Evolutionary conservation across 2,888 invertebrate genomes (phyloP).

Genomic region (Xestoiulus laeticollis): DNA sequence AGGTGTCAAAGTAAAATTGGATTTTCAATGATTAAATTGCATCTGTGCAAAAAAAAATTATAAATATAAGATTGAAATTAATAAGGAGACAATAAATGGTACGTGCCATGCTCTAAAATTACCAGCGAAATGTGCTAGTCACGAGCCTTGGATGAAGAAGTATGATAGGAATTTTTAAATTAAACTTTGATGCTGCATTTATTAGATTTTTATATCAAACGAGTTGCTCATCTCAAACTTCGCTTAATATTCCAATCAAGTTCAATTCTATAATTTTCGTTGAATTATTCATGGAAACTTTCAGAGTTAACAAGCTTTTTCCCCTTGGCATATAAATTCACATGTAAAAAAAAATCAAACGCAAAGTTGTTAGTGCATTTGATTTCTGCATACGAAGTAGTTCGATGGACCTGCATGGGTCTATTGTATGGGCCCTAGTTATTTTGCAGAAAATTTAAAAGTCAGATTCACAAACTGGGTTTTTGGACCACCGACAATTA

Average conservation of each 20-base stretch:
- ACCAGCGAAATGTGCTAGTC: not conserved
- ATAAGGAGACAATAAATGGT: not conserved
- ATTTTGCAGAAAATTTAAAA: not conserved
- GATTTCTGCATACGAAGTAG: not conserved
- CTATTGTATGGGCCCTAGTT: not conserved
- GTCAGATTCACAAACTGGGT: too few species aligned
- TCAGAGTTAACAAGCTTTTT: not conserved
- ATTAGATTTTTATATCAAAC: slow-evolving; percentile 35
- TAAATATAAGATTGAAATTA: not conserved
- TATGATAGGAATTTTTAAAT: slow-evolving; percentile 28
- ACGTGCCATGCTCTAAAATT: not conserved
- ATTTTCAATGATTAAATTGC: not conserved
- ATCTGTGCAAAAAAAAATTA: not conserved
- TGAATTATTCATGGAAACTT: slow-evolving; percentile 1
- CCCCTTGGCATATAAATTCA: not conserved
- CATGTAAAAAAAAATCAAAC: not conserved
- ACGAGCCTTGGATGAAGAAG: not conserved
- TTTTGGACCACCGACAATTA: not conserved
- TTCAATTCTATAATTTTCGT: slow-evolving; percentile 17
- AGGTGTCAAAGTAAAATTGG: not conserved
- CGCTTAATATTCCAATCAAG: slow-evolving; percentile 31
- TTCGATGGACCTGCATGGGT: not conserved
- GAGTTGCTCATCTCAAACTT: not conserved
- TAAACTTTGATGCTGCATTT: not conserved
- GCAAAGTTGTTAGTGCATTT: not conserved